These are phyloP conservation scores for Echeneis naucrates DNA, from an alignment of 2,797 vertebrate species.

Conservation along the genomic window DNA sequence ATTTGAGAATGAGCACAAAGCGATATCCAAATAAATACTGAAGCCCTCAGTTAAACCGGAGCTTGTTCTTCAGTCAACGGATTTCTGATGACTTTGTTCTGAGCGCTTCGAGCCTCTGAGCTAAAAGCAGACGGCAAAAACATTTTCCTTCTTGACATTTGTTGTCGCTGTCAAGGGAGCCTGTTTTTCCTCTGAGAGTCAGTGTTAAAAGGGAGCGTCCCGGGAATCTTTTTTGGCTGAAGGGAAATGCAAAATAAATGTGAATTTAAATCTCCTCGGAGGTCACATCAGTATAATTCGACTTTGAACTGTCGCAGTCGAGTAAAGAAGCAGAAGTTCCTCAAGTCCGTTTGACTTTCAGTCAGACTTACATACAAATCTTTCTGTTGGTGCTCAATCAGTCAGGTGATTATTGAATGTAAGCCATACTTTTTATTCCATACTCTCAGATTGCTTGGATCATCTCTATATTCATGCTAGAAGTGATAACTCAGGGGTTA, in stretches of 20 bases:
- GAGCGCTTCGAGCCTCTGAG: background rate
- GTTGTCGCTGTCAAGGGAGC: background rate
- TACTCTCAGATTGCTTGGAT: background rate
- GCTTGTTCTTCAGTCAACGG: background rate
- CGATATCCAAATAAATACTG: background rate
- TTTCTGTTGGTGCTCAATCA: no score
- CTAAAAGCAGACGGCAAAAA: constrained; percentile 1
- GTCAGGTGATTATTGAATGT: no score
- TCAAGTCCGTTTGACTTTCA: no score
- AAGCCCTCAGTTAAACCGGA: background rate
- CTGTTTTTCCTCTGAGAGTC: constrained; percentile 1
- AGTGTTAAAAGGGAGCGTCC: constrained; percentile 25
- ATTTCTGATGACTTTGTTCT: constrained; percentile 22
- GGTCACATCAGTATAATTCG: background rate
- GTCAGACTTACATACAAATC: no score
- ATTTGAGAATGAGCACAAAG: background rate
- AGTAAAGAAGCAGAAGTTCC: no score
- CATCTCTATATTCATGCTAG: background rate
- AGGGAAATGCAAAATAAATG: constrained; percentile 2
- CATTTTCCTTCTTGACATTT: background rate
- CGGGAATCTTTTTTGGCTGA: constrained; percentile 27
- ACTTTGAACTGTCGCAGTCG: background rate
- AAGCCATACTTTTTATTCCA: no score
- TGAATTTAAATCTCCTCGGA: background rate
- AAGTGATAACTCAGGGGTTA: constrained; percentile 24